A percentile compares a stretch with the other conserved stretches of the same genome.
Conservation (phyloP, 2,113 vertebrate species). For the Rynchops niger region DNA sequence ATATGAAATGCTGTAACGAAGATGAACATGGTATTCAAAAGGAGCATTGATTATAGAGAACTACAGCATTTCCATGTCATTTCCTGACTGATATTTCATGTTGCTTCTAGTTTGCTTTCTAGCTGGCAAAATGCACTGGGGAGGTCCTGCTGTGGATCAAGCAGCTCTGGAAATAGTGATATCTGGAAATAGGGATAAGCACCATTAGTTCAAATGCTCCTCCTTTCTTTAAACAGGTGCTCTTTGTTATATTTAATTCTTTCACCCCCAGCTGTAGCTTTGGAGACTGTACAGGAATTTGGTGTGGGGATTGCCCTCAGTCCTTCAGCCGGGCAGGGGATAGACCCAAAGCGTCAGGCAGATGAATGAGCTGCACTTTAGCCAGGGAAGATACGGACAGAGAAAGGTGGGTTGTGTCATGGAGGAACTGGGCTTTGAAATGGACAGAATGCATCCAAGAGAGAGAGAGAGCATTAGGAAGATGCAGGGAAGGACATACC, state of each 20-base stretch:
- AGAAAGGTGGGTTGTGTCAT: not conserved
- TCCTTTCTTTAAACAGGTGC: not conserved
- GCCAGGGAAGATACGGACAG: not conserved
- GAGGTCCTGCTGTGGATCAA: not conserved
- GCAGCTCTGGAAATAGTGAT: not conserved
- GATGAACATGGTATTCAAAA: not conserved
- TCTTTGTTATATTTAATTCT: not conserved
- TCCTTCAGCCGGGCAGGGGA: not conserved
- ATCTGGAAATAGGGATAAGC: not conserved
- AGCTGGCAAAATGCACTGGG: not conserved
- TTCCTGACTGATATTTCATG: not conserved
- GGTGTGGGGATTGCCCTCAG: not conserved
- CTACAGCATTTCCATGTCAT: not conserved
- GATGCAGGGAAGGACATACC: fast-evolving
- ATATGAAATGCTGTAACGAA: not conserved
- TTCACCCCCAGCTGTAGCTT: not conserved
- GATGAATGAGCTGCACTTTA: not conserved
- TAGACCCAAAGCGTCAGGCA: not conserved
- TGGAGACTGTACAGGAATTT: not conserved
- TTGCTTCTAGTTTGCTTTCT: not conserved
- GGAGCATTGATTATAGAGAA: not conserved
- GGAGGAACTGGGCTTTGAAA: not conserved
- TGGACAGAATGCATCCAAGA: not conserved
- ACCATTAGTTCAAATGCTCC: not conserved
- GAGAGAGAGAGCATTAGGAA: not conserved